These are phyloP conservation scores for Rhynchophorus ferrugineus DNA, from an alignment of 1,140 invertebrate genomes.

Conservation along the genomic window DNA sequence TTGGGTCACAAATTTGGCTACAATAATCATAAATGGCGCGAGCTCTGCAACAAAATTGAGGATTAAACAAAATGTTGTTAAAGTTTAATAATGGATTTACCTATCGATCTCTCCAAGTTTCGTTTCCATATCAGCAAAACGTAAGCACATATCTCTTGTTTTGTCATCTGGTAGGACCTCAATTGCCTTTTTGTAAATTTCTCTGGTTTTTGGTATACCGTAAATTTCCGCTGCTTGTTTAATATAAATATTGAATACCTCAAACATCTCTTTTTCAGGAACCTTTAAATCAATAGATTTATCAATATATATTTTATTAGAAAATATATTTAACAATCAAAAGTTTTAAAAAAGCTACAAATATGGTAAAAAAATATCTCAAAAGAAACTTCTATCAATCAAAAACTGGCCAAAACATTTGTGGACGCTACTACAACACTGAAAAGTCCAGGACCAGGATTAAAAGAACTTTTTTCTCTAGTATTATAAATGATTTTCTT, in stretches of 20 bases:
- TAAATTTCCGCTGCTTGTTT: conserved; percentile 97
- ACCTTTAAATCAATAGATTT: conserved; percentile 8
- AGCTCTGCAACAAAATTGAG: conserved; percentile 58
- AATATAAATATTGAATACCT: conserved; percentile 99
- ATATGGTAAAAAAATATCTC: too few species aligned
- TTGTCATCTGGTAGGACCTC: conserved; percentile 86
- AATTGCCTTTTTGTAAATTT: conserved; percentile 98
- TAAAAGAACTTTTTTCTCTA: too few species aligned
- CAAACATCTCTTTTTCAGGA: conserved; percentile 89
- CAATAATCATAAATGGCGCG: conserved; percentile 96
- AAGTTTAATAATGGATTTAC: neutral
- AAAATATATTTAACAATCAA: too few species aligned
- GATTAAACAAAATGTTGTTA: neutral
- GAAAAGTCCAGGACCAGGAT: too few species aligned
- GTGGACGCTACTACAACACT: too few species aligned
- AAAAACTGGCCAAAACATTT: too few species aligned
- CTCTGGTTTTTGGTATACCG: conserved; percentile 90
- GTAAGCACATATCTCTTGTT: conserved; percentile 91
- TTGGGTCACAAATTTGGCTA: conserved; percentile 98
- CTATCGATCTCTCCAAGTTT: conserved; percentile 75
- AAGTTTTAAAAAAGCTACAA: too few species aligned
- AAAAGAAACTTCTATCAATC: too few species aligned
- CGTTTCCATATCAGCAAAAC: conserved; percentile 96
- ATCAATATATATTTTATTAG: neutral
- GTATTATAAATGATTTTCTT: too few species aligned